These are phyloP conservation scores for Notodonta dromedarius DNA, from an alignment of 2,888 invertebrate genomes.

Conservation along the genomic window DNA sequence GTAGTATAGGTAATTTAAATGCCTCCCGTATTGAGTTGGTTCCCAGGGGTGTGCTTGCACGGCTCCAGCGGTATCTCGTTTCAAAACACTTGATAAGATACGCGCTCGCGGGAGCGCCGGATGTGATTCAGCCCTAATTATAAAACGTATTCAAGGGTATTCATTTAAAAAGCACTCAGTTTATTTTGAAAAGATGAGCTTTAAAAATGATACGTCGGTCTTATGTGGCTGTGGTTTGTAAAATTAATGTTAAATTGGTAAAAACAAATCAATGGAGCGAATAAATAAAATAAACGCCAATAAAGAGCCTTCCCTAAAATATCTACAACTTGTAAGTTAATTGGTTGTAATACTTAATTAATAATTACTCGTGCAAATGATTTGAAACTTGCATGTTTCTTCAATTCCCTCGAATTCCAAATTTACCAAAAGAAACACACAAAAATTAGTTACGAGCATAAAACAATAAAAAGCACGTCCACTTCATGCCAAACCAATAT, in stretches of 20 bases:
- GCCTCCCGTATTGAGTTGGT: conserved; percentile 19
- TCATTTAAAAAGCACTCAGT: conserved; percentile 21
- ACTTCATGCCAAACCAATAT: neutral
- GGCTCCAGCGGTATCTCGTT: conserved; percentile 20
- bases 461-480: neutral
- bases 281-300: too few species aligned
- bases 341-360: too few species aligned
- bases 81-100: conserved; percentile 45
- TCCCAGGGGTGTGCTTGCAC: conserved; percentile 27
- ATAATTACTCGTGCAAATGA: too few species aligned
- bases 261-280: too few species aligned
- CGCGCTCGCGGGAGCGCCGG: conserved; percentile 22
- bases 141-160: conserved; percentile 9
- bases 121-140: conserved; percentile 34
- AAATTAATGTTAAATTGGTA: neutral
- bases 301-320: too few species aligned
- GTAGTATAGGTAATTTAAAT: neutral
- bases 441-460: neutral
- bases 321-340: too few species aligned
- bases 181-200: neutral
- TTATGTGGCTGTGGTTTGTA: neutral
- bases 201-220: neutral
- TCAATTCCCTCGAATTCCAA: too few species aligned
- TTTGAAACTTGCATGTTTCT: too few species aligned
- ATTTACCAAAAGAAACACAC: neutral